These are phyloP conservation scores for Calameuta filiformis DNA, from an alignment of 2,888 invertebrate genomes.

Conservation along the genomic window DNA sequence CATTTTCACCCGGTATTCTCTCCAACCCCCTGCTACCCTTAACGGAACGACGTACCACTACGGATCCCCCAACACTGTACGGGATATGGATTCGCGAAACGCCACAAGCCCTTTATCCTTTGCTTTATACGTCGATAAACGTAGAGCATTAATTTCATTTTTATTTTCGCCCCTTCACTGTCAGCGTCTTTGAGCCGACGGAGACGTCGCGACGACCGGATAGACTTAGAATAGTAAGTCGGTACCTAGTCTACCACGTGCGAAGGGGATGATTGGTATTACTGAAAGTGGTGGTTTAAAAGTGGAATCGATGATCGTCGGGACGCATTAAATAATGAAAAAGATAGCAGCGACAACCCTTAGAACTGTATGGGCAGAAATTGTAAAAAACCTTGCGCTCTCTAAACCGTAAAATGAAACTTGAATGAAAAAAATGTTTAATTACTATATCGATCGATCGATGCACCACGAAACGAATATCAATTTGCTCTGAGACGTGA, in stretches of 20 bases:
- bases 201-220: background rate
- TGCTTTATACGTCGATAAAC: background rate
- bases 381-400: background rate
- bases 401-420: background rate
- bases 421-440: background rate
- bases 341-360: background rate
- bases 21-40: background rate
- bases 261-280: background rate
- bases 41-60: background rate
- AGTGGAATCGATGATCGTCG: background rate
- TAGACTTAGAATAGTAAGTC: background rate
- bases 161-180: background rate
- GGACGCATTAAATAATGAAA: background rate
- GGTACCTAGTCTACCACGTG: background rate
- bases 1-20: constrained; percentile 11
- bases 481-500: too few species aligned
- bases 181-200: background rate
- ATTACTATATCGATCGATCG: background rate
- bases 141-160: background rate
- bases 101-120: background rate
- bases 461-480: background rate
- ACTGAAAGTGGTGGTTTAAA: background rate
- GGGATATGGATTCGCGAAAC: background rate
- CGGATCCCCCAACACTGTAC: background rate
- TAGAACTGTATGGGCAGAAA: background rate